Conservation (phyloP, 2,888 invertebrate genomes). For the Macaria liturata region DNA sequence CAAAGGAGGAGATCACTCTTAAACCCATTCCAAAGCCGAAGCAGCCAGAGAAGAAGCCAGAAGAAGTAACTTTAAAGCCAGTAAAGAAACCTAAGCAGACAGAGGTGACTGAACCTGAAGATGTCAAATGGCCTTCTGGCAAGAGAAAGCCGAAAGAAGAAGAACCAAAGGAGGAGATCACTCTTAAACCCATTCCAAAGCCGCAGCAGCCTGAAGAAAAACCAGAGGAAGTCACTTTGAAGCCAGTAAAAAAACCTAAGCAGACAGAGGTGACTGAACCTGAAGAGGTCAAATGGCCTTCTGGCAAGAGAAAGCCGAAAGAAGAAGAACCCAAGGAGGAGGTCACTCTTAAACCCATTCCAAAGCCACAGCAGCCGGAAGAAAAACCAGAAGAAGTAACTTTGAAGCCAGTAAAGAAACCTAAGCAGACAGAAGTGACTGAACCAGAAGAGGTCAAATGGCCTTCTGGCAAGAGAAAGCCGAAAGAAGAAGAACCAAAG, state of each 20-base stretch:
- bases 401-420: constrained; percentile 53
- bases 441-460: constrained; percentile 40
- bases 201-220: constrained; percentile 52
- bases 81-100: constrained; percentile 47
- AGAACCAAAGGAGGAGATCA: constrained; percentile 52
- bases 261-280: constrained; percentile 40
- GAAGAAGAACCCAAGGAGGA: constrained; percentile 53
- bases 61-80: constrained; percentile 56
- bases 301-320: constrained; percentile 39
- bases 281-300: constrained; percentile 41
- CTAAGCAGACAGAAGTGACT: constrained; percentile 40
- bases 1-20: constrained; percentile 26
- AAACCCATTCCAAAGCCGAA: constrained; percentile 47
- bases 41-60: constrained; percentile 41
- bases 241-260: constrained; percentile 43
- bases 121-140: constrained; percentile 34
- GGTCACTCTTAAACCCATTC: constrained; percentile 47
- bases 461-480: constrained; percentile 41
- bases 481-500: constrained; percentile 46
- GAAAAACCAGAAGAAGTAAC: constrained; percentile 37
- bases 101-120: constrained; percentile 41
- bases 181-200: constrained; percentile 44
- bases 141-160: constrained; percentile 38
- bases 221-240: constrained; percentile 57
- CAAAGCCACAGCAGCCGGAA: constrained; percentile 46